These are phyloP conservation scores for Syndactyla subalaris DNA, from an alignment of 2,797 vertebrate species.

Conservation along the genomic window DNA sequence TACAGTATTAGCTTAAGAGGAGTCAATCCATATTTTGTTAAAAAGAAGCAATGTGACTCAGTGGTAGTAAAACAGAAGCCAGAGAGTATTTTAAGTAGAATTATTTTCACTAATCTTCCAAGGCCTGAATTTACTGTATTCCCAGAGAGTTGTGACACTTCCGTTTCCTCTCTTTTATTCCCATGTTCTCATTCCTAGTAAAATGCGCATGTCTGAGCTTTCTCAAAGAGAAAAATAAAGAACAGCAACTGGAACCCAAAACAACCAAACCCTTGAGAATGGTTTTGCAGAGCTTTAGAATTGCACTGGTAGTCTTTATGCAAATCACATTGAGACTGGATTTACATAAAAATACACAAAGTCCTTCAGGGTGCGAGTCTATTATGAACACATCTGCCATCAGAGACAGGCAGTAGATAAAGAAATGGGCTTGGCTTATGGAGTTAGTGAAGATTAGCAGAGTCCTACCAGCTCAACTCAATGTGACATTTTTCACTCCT, in stretches of 20 bases:
- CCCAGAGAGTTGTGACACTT: neutral
- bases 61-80: neutral
- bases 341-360: constrained; percentile 21
- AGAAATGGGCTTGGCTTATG: neutral
- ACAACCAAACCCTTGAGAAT: neutral
- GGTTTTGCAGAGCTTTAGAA: neutral
- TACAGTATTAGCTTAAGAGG: neutral
- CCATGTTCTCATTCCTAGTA: neutral
- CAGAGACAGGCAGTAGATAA: neutral
- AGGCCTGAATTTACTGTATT: neutral
- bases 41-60: neutral
- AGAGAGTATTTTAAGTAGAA: neutral
- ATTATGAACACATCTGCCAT: neutral
- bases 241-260: neutral
- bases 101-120: neutral
- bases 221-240: neutral
- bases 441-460: neutral
- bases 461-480: neutral
- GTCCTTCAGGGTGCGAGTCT: neutral
- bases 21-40: neutral
- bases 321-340: neutral
- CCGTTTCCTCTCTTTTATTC: neutral
- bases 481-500: neutral
- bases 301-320: neutral
- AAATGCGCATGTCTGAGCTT: neutral